Evolutionary conservation across 2,888 invertebrate species (phyloP).

Genomic region (Kuschelorhynchus macadamiae): DNA sequence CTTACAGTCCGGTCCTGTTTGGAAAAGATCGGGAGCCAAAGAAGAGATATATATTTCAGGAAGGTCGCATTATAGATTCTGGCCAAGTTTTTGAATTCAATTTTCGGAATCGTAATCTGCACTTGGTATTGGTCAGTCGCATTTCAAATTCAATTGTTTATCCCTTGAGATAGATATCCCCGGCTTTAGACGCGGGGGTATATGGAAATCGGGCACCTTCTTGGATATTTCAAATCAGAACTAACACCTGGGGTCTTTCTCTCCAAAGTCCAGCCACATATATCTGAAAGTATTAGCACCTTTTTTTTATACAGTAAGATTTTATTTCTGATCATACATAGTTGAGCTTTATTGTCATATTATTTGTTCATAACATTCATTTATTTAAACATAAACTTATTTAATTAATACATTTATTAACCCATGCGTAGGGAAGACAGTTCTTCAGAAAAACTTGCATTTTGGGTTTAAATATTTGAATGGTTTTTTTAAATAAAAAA

Average conservation of each 20-base stretch:
- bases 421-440: too few relatives aligned
- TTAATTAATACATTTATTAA: too few relatives aligned
- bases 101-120: conserved; percentile 69
- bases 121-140: conserved; percentile 69
- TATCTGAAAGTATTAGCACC: conserved; percentile 66
- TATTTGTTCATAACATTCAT: too few relatives aligned
- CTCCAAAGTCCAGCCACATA: conserved; percentile 42
- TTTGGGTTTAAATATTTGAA: too few relatives aligned
- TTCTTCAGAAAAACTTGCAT: too few relatives aligned
- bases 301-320: conserved; percentile 43
- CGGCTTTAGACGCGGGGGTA: conserved; percentile 64
- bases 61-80: conserved; percentile 67
- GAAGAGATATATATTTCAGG: conserved; percentile 57
- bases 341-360: too few relatives aligned
- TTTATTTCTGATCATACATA: conserved; percentile 52
- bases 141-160: conserved; percentile 69
- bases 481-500: too few relatives aligned
- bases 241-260: conserved; percentile 64
- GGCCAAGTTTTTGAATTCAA: conserved; percentile 70
- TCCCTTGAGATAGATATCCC: conserved; percentile 68
- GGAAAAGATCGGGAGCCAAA: conserved; percentile 49
- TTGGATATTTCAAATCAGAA: conserved; percentile 69
- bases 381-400: too few relatives aligned
- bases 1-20: conserved; percentile 33
- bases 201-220: conserved; percentile 64